phyloP scores from a whole-genome alignment of 2,888 invertebrate genomes.

The Siphonodentalium dalli region DNA sequence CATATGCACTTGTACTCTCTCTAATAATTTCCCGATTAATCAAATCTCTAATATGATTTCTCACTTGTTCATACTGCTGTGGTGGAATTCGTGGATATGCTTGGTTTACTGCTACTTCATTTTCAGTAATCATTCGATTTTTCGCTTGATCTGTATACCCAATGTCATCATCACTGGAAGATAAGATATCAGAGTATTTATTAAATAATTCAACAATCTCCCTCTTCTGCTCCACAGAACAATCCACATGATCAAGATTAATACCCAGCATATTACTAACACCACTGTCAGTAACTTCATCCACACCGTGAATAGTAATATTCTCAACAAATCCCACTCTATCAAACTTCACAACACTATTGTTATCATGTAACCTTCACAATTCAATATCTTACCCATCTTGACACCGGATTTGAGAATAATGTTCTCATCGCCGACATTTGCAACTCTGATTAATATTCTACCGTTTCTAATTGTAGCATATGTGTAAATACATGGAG shows the following conservation, averaged over 20 bases:
- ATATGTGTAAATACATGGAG: not conserved
- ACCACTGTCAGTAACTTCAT: not conserved
- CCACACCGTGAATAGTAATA: not conserved
- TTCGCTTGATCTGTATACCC: constrained; percentile 1
- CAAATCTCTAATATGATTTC: constrained; percentile 14
- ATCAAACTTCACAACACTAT: not conserved
- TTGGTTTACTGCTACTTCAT: constrained; percentile 6
- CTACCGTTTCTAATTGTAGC: not conserved
- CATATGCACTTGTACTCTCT: constrained; percentile 23
- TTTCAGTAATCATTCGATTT: not conserved
- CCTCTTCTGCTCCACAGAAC: not conserved
- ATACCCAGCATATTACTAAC: not conserved
- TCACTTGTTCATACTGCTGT: constrained; percentile 5
- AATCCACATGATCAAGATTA: not conserved
- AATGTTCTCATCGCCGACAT: constrained; percentile 7
- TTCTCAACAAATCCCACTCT: not conserved
- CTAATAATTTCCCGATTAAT: constrained; percentile 21
- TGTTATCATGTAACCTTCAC: no score
- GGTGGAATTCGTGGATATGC: constrained; percentile 12
- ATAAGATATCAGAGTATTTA: constrained; percentile 5
- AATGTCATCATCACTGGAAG: constrained; percentile 9
- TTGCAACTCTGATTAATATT: not conserved
- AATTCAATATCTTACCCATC: not conserved
- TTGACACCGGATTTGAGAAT: not conserved
- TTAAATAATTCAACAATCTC: not conserved